Conservation (phyloP, 2,888 invertebrate species). For the Holacanthella duospinosa region DNA sequence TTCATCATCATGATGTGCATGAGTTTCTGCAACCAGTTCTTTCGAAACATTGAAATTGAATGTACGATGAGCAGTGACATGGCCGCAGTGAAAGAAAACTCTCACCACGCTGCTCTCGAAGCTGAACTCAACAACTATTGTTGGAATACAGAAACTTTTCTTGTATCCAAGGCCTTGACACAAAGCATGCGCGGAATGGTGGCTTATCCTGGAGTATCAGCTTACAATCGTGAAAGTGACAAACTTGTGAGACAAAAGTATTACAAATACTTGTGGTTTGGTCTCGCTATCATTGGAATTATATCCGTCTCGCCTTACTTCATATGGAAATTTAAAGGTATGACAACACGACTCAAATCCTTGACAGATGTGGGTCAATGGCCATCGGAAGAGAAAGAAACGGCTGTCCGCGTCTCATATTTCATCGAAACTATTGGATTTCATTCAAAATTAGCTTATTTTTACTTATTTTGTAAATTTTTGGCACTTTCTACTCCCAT, state of each 20-base stretch:
- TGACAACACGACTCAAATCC: constrained; percentile 6
- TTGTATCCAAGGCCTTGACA: constrained; percentile 12
- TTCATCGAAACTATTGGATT: constrained; percentile 13
- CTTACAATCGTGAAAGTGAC: constrained; percentile 10
- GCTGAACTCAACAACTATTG: constrained; percentile 15
- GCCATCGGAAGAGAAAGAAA: background rate
- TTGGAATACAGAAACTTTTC: constrained; percentile 14
- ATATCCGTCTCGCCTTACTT: constrained; percentile 11
- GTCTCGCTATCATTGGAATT: constrained; percentile 7
- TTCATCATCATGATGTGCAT: constrained; percentile 16
- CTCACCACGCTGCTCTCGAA: too few relatives aligned
- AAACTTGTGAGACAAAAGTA: constrained; percentile 7
- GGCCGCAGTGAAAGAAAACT: too few relatives aligned
- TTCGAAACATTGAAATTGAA: constrained; percentile 14
- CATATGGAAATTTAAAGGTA: constrained; percentile 13
- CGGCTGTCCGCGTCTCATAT: background rate
- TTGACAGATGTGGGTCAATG: background rate
- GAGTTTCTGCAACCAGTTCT: constrained; percentile 14
- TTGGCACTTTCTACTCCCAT: constrained; percentile 6
- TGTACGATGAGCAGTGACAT: constrained; percentile 8
- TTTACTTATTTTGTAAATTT: constrained; percentile 11
- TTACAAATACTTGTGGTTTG: constrained; percentile 17
- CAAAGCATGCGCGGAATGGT: constrained; percentile 9
- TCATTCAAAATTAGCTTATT: constrained; percentile 8
- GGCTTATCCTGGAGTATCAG: constrained; percentile 15